phyloP scores from a whole-genome alignment of 1,140 invertebrate genomes.

The Drosophila malerkotliana region DNA sequence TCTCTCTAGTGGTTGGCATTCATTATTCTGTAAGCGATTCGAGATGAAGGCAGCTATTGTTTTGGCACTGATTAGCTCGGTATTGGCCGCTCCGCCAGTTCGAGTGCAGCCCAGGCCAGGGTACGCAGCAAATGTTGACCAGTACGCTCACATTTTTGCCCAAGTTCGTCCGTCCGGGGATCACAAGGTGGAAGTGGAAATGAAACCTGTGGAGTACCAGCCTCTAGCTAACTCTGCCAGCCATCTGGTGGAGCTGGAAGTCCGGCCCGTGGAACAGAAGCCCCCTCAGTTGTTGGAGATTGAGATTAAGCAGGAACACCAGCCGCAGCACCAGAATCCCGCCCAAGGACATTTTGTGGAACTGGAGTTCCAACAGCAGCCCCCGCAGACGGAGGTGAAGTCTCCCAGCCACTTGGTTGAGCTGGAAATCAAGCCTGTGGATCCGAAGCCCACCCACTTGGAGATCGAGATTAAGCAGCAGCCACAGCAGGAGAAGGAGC shows the following conservation, averaged over 20 bases:
- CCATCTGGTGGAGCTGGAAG: conserved; percentile 16
- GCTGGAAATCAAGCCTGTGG: conserved; percentile 9
- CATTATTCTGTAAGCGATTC: conserved; percentile 31
- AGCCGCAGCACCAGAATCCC: neutral
- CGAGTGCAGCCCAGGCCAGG: neutral
- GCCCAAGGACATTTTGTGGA: conserved; percentile 23
- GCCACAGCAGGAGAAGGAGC: neutral
- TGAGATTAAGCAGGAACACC: conserved; percentile 12
- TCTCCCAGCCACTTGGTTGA: conserved; percentile 8
- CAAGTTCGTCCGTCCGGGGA: conserved; percentile 10
- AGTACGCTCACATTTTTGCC: conserved; percentile 51
- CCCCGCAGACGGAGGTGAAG: neutral
- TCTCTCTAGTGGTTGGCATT: neutral
- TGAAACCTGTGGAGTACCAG: conserved; percentile 10
- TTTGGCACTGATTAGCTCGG: conserved; percentile 34
- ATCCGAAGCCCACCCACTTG: conserved; percentile 17
- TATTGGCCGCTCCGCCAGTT: conserved; percentile 45
- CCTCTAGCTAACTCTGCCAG: conserved; percentile 8
- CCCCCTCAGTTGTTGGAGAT: conserved; percentile 34
- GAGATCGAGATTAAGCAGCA: conserved; percentile 21
- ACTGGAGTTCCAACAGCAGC: conserved; percentile 3
- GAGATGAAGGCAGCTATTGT: conserved; percentile 55
- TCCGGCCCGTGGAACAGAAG: conserved; percentile 11
- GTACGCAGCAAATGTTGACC: neutral
- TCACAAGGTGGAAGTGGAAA: neutral